Conservation (phyloP, 2,113 vertebrate genomes). For the Oryzias woworae region DNA sequence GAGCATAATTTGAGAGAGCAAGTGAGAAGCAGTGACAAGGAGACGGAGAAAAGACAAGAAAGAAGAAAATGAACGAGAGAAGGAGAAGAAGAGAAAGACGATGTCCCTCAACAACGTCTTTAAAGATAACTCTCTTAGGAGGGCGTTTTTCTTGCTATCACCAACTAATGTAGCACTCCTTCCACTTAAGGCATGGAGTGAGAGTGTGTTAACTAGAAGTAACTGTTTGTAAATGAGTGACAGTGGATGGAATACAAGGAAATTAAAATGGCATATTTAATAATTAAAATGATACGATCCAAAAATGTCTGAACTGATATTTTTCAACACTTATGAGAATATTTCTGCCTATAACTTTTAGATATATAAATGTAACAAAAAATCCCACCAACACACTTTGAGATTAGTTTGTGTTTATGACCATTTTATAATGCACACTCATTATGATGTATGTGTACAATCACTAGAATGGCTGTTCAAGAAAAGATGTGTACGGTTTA, state of each 20-base stretch:
- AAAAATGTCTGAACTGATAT: slow-evolving; percentile 17
- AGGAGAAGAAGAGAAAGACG: slow-evolving; percentile 61
- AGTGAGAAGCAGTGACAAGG: slow-evolving; percentile 64
- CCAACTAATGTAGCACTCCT: slow-evolving; percentile 67
- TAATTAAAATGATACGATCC: slow-evolving; percentile 52
- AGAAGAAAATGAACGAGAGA: slow-evolving; percentile 65
- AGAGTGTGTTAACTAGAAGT: slow-evolving; percentile 37
- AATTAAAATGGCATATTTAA: slow-evolving; percentile 35
- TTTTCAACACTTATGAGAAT: slow-evolving; percentile 10
- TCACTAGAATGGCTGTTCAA: no score
- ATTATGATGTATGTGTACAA: no score
- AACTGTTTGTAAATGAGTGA: slow-evolving; percentile 34
- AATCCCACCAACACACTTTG: no score
- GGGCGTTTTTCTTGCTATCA: slow-evolving; percentile 74
- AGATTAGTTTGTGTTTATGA: no score
- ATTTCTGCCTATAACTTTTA: background rate
- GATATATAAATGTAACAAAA: no score
- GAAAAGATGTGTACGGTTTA: no score
- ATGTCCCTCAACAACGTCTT: slow-evolving; percentile 74
- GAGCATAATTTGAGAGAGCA: slow-evolving; percentile 72
- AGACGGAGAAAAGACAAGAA: slow-evolving; percentile 56
- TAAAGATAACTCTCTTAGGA: slow-evolving; percentile 76
- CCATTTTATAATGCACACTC: no score
- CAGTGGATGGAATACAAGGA: slow-evolving; percentile 53
- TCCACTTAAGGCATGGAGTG: slow-evolving; percentile 61